Conservation (phyloP, 2,888 invertebrate genomes). For the Pachymerium ferrugineum region DNA sequence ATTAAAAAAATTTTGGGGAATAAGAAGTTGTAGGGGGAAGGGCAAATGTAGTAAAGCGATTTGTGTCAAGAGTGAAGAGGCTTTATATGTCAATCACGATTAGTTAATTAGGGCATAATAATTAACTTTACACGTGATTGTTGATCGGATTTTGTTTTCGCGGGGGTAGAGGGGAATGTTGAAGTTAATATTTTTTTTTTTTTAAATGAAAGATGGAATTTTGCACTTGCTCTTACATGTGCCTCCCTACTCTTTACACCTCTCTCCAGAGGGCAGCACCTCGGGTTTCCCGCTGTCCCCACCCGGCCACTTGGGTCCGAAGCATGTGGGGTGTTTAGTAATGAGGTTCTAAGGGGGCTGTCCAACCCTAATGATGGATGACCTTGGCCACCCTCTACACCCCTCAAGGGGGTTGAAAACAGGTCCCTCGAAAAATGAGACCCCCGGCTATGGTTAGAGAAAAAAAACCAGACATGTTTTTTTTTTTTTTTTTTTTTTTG, state of each 20-base stretch:
- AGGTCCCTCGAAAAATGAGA: background rate
- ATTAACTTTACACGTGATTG: background rate
- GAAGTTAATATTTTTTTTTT: no score
- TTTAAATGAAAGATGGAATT: background rate
- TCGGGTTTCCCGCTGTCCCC: slow-evolving; percentile 6
- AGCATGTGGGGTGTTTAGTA: background rate
- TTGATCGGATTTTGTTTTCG: background rate
- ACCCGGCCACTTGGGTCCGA: slow-evolving; percentile 11
- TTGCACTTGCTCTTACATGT: background rate
- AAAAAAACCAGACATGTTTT: slow-evolving; percentile 2
- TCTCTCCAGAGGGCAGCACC: slow-evolving; percentile 6
- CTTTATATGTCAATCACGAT: background rate
- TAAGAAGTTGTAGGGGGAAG: background rate
- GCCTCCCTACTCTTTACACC: background rate
- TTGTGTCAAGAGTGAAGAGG: background rate
- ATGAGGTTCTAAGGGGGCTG: slow-evolving; percentile 3
- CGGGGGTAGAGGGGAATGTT: no score
- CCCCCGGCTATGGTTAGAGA: background rate
- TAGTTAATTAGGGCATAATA: background rate
- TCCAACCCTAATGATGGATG: slow-evolving; percentile 2
- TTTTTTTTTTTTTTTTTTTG: background rate
- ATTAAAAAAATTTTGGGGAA: background rate
- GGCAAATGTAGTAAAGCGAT: background rate
- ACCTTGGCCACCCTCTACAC: background rate
- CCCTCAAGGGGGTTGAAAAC: background rate